Conservation (phyloP, 2,888 invertebrate species). For the Pterobdella sp. region DNA sequence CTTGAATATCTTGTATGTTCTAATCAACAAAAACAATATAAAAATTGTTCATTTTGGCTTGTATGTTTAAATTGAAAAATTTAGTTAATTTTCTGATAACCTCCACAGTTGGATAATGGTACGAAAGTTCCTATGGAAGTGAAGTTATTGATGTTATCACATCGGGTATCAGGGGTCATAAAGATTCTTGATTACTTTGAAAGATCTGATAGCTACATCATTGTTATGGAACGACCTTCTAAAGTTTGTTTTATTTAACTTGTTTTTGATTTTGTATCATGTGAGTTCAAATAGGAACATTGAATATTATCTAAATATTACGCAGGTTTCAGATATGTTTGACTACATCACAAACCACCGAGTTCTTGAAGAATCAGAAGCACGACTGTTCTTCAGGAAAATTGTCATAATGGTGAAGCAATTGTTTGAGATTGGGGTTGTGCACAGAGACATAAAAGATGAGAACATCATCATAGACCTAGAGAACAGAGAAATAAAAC, state of each 20-base stretch:
- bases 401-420: slow-evolving; percentile 55
- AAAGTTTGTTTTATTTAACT: no score
- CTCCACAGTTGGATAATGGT: slow-evolving; percentile 27
- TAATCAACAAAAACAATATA: no score
- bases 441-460: slow-evolving; percentile 59
- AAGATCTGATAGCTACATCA: slow-evolving; percentile 54
- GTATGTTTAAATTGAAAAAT: no score
- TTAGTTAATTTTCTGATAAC: no score
- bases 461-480: slow-evolving; percentile 60
- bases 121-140: slow-evolving; percentile 56
- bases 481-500: slow-evolving; percentile 54
- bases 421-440: slow-evolving; percentile 55
- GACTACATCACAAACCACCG: slow-evolving; percentile 59
- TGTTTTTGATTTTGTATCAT: no score
- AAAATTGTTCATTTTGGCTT: no score
- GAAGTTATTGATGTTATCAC: slow-evolving; percentile 54
- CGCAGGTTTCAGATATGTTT: slow-evolving; percentile 56
- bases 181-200: slow-evolving; percentile 57
- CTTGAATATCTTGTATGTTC: no score
- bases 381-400: slow-evolving; percentile 56
- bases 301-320: background rate
- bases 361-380: slow-evolving; percentile 54
- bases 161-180: slow-evolving; percentile 55
- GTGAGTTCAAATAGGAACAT: no score
- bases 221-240: slow-evolving; percentile 57